Conservation (phyloP, 2,113 vertebrate species). For the Ctenomys sociabilis region DNA sequence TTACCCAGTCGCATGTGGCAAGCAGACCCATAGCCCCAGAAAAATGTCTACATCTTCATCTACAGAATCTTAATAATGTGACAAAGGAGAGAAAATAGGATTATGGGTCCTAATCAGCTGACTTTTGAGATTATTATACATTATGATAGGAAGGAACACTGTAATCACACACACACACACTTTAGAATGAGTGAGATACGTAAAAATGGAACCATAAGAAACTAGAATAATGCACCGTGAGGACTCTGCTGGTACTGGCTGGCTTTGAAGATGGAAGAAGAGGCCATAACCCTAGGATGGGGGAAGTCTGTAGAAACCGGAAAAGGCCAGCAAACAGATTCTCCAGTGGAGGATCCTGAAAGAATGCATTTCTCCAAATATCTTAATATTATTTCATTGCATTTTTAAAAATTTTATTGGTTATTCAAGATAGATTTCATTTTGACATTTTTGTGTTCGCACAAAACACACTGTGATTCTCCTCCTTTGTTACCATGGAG, state of each 20-base stretch:
- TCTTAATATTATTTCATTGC: background rate
- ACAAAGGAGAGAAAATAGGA: background rate
- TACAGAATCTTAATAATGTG: background rate
- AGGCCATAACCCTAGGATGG: background rate
- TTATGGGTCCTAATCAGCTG: background rate
- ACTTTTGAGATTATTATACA: background rate
- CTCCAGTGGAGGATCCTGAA: background rate
- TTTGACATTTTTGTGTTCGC: background rate
- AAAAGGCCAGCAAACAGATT: background rate
- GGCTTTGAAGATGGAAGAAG: background rate
- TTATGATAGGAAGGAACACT: background rate
- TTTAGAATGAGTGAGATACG: background rate
- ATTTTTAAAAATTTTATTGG: background rate
- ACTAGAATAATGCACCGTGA: background rate
- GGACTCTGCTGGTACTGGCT: rapidly evolving
- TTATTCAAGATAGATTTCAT: background rate
- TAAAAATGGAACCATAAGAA: background rate
- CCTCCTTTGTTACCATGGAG: background rate
- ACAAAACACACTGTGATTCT: background rate
- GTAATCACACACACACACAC: background rate
- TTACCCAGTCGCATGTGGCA: background rate
- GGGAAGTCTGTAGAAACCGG: no score
- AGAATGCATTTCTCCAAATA: background rate
- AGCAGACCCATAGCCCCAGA: background rate
- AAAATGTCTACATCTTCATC: background rate